phyloP scores from a whole-genome alignment of 2,113 vertebrate genomes.

The Eretmochelys imbricata region DNA sequence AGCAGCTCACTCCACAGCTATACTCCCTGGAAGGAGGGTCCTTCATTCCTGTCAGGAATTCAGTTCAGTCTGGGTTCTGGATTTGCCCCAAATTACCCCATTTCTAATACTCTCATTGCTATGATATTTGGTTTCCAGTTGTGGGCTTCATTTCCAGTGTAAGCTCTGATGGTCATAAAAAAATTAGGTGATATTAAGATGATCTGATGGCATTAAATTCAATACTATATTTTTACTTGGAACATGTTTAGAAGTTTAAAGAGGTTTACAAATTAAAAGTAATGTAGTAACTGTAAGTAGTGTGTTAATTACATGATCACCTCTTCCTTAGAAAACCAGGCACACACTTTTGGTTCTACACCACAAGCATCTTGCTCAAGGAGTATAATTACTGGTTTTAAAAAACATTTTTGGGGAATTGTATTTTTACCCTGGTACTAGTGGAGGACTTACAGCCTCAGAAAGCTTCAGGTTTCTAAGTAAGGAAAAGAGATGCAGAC shows the following conservation, averaged over 20 bases:
- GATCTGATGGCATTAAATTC: background rate
- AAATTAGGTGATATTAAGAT: background rate
- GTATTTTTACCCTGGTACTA: background rate
- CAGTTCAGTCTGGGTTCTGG: background rate
- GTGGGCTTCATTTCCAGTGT: background rate
- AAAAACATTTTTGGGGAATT: background rate
- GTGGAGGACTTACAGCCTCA: background rate
- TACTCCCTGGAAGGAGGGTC: background rate
- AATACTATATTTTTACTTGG: fast-evolving
- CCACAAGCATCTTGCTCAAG: background rate
- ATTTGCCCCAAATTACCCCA: background rate
- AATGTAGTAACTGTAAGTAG: background rate
- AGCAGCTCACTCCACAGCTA: background rate
- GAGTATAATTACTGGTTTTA: slow-evolving; percentile 11
- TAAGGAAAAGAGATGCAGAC: background rate
- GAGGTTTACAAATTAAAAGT: background rate
- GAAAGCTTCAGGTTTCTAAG: background rate
- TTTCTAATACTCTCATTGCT: background rate
- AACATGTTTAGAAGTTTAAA: background rate
- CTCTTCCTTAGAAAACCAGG: background rate
- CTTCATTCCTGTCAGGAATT: fast-evolving
- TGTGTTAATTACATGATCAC: slow-evolving; percentile 7
- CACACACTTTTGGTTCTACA: background rate
- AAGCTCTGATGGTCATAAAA: background rate
- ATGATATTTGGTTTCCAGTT: fast-evolving